Percentiles rank a stretch among this genome's conserved stretches.
phyloP scores from a whole-genome alignment of 92 coral and sea anemone species.

The Zoanthus gigantus region DNA sequence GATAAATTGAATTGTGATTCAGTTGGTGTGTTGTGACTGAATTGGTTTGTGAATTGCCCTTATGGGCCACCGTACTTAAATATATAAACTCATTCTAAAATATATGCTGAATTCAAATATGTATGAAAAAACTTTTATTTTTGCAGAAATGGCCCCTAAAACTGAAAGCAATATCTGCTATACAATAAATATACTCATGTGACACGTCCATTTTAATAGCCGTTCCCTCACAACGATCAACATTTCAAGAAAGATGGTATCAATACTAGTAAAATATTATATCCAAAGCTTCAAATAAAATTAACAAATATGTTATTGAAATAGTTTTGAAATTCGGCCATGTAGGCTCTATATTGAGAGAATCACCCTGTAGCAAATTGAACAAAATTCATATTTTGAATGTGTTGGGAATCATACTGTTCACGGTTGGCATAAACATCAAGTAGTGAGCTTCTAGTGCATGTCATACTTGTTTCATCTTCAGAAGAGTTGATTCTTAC shows the following conservation, averaged over 20 bases:
- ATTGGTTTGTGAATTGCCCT: too few relatives aligned
- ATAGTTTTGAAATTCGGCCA: constrained; percentile 38
- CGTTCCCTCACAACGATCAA: constrained; percentile 16
- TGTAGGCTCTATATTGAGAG: constrained; percentile 43
- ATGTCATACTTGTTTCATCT: not conserved
- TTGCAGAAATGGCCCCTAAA: constrained; percentile 28
- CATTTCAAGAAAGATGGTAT: constrained; percentile 17
- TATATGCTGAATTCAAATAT: constrained; percentile 33
- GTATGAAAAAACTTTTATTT: constrained; percentile 23
- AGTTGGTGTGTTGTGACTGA: too few relatives aligned
- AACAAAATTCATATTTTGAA: constrained; percentile 19
- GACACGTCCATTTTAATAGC: constrained; percentile 19
- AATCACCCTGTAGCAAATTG: constrained; percentile 65
- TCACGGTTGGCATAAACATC: not conserved
- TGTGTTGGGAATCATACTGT: constrained; percentile 11
- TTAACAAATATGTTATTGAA: constrained; percentile 29
- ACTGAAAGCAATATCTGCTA: constrained; percentile 31
- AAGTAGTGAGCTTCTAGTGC: constrained; percentile 54
- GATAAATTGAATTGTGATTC: too few relatives aligned
- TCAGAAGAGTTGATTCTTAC: constrained; percentile 42
- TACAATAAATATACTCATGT: constrained; percentile 22
- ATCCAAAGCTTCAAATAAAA: constrained; percentile 29
- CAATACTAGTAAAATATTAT: constrained; percentile 28
- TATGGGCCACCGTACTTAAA: too few relatives aligned
- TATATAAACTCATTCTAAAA: constrained; percentile 30